Base-by-base conservation (phyloP, 2,113 vertebrate genomes). In the Dromaius novaehollandiae region DNA sequence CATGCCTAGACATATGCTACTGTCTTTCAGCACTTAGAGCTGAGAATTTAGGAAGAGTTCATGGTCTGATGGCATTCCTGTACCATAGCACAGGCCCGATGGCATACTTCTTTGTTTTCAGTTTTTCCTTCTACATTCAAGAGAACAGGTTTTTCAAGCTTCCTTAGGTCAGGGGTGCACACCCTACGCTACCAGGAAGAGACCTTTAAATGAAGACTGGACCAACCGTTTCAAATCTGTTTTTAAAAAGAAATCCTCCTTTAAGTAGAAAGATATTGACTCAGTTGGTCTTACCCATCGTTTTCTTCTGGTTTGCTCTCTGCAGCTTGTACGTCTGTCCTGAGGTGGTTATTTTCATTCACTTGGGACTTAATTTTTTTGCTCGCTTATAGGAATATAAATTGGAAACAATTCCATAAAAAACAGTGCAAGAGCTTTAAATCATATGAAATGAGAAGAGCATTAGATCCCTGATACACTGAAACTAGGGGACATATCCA, bases 121-220 rank as follows among this genome's bases (percentile, higher is more conserved):
- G 58, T 80, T 96, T 96, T 96, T 96, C 94, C 93, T 93, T 88
- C 89, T 93, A 58, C 76, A 14, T 53, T 94, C 79, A 94, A 64
- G 70, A 82, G 90, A 96, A 94, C 96, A 94, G 96, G 95, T 95
- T 97, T 97, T 96, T 96, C 96, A 83, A 77, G 96, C 96, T 96
- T 92, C 95, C 95, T 92, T 90, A 88, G 93, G 93, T 96, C 96
- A 94, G 96, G 94, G 96, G 93, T 94, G 95, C 93, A 95, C 96
- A 88, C 92, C 93, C 95, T 83, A 46, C 7, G 70, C 91, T 91
- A 65, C 95, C 91, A 61, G 95, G 91, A 95, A 93, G 95, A 88
- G 95, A 89, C 95, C 89, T 89, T 70, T 76, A n/a, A 1, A 53
- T 50, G 89, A 96, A 65, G 4, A 9, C 79, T 38, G 69, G 56